Conservation (phyloP, 2,797 vertebrate species). For the Cryptoprocta ferox region DNA sequence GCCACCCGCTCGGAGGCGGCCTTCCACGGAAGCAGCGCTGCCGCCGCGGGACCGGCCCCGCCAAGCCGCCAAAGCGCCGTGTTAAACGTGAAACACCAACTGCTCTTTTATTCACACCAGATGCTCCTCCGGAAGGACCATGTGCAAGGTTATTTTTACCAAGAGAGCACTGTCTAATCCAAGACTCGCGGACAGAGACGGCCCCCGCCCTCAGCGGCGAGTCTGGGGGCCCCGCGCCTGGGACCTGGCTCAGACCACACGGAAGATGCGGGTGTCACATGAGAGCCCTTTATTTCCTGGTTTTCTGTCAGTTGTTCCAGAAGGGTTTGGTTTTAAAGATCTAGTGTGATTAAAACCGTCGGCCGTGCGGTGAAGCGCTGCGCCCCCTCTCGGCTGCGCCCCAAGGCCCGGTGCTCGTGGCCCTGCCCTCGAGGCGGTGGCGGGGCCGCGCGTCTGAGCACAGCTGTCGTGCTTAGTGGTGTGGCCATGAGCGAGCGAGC, state of each 20-base stretch:
- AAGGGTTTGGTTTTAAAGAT: constrained; percentile 38
- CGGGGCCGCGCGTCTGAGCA: too few relatives aligned
- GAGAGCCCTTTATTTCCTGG: constrained; percentile 80
- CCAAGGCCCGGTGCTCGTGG: background rate
- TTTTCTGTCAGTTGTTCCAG: constrained; percentile 60
- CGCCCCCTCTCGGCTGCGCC: background rate
- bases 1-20: background rate
- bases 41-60: constrained; percentile 66
- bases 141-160: background rate
- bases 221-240: background rate
- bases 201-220: constrained; percentile 57
- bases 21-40: background rate
- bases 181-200: background rate
- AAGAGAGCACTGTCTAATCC: constrained; percentile 43
- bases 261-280: constrained; percentile 73
- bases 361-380: constrained; percentile 57
- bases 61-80: constrained; percentile 31
- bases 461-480: background rate
- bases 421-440: background rate
- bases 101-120: constrained; percentile 50
- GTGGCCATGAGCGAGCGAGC: background rate
- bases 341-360: constrained; percentile 49
- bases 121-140: background rate
- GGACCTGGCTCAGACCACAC: constrained; percentile 55
- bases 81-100: background rate